Conservation (phyloP, 2,113 vertebrate genomes). For the Egretta garzetta region DNA sequence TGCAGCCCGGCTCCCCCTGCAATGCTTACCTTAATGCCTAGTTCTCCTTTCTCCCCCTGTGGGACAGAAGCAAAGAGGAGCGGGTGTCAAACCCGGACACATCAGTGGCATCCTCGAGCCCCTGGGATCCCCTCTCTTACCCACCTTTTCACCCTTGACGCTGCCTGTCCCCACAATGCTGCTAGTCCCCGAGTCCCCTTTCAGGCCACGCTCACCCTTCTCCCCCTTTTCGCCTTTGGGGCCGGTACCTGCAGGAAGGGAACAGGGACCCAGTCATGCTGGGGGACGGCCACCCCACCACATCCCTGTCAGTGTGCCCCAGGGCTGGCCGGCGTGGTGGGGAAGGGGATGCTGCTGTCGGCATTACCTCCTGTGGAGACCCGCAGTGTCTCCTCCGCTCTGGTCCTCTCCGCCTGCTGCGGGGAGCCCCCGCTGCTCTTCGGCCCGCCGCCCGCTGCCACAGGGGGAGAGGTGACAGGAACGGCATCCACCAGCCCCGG, state of each 20-base stretch:
- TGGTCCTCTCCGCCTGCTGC: background rate
- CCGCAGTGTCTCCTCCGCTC: background rate
- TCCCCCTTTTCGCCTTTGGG: conserved; percentile 80
- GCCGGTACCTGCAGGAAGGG: background rate
- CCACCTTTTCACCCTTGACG: conserved; percentile 81
- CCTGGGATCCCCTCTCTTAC: background rate
- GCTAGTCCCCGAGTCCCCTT: conserved; percentile 75
- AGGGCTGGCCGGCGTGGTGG: rapidly evolving
- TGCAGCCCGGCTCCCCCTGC: background rate
- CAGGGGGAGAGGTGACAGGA: conserved; percentile 68
- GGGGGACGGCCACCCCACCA: rapidly evolving
- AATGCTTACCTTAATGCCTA: conserved; percentile 82
- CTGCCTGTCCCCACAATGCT: conserved; percentile 32
- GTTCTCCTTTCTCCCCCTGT: conserved; percentile 85
- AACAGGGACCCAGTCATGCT: rapidly evolving
- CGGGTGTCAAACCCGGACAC: rapidly evolving
- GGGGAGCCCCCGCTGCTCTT: background rate
- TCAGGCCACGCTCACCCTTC: conserved; percentile 75
- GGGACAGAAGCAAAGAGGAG: conserved; percentile 5
- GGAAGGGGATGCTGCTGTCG: background rate
- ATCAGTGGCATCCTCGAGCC: rapidly evolving
- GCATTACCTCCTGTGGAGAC: conserved; percentile 48
- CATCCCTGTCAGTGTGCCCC: rapidly evolving
- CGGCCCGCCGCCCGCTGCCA: background rate
- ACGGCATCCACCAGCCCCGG: conserved; percentile 45